Base-by-base conservation (phyloP, 2,888 invertebrate species). In the Cephus spinipes region DNA sequence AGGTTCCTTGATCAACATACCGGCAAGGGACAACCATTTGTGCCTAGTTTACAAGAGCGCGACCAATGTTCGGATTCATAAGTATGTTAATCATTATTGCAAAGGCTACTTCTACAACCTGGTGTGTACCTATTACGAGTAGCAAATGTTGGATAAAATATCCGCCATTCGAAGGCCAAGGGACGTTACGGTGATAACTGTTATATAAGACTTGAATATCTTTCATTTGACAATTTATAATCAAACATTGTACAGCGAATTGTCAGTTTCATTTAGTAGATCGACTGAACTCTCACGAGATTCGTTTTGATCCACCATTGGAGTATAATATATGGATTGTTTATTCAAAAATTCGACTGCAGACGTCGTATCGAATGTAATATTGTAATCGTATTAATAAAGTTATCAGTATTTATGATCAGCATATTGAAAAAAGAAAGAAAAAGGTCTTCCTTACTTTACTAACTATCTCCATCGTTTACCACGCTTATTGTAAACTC, bases 1-100 rank as follows among this genome's bases (percentile, higher is more conserved):
- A 68, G 92, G 92, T 6, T 92, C 94, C 74, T 91, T 95, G 73
- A 92, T 96, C 55, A 93, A 94, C 3, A 92, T 96, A 80, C 94
- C 95, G 75, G 94, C 94, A 0, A 92, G 92, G 75, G 93, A 94
- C 89, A 96, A 96, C 92, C 93, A 94, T 74, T 92, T 96, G 23
- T 94, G 94, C 90, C 93, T 96, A 68, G 95, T 96, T 76, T 95
- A 93, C 85, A 93, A 93, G 76, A 93, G 93, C 79, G 86, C 89
- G 74, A 92, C 92, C 90, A 93, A 93, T 89, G 83, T 82, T 35
- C 89, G 90, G 32, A 80, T 90, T 76, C 90, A 91, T 74, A 90
- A 88, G 75, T 91, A 91, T 78, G 84, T 91, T 23, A 90, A 89
- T 82, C 91, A 91, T 82, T 88, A 88, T 77, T 88, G 85, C 80